phyloP scores from a whole-genome alignment of 1,140 invertebrate species.

The Parapsyche elsis region DNA sequence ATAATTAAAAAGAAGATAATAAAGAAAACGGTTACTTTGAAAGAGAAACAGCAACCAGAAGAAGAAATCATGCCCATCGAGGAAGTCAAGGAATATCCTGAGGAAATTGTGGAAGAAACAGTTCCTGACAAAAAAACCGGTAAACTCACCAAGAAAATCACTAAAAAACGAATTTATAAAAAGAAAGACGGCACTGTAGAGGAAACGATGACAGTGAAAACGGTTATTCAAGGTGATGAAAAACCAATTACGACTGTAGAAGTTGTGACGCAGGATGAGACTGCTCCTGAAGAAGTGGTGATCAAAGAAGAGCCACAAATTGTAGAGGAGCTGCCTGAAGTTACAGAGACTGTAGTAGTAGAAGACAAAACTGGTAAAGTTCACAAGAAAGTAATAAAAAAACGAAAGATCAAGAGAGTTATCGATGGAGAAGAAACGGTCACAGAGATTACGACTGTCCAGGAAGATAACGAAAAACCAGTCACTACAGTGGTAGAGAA shows the following conservation, averaged over 20 bases:
- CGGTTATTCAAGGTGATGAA: conserved; percentile 59
- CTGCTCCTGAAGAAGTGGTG: conserved; percentile 15
- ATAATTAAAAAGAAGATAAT: conserved; percentile 55
- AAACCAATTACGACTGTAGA: conserved; percentile 58
- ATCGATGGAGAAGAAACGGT: conserved; percentile 59
- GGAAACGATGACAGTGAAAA: conserved; percentile 46
- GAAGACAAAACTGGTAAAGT: conserved; percentile 55
- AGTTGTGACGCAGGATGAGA: conserved; percentile 49
- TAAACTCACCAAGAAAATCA: conserved; percentile 58
- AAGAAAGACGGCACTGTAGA: conserved; percentile 46
- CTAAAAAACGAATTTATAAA: conserved; percentile 49
- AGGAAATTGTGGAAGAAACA: conserved; percentile 38
- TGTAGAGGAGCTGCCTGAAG: conserved; percentile 51
- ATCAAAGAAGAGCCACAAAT: conserved; percentile 53
- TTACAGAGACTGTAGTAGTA: conserved; percentile 24
- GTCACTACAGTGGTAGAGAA: conserved; percentile 50
- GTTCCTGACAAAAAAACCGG: conserved; percentile 58
- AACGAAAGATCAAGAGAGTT: conserved; percentile 60
- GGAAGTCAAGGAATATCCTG: conserved; percentile 57
- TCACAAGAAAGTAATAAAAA: conserved; percentile 57
- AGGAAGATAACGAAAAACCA: conserved; percentile 52
- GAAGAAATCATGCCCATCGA: conserved; percentile 58
- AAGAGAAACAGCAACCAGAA: conserved; percentile 58
- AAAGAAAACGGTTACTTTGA: conserved; percentile 57
- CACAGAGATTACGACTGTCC: conserved; percentile 60